These are phyloP conservation scores for Platysternon megacephalum DNA, from an alignment of 2,113 vertebrate genomes.

Conservation along the genomic window DNA sequence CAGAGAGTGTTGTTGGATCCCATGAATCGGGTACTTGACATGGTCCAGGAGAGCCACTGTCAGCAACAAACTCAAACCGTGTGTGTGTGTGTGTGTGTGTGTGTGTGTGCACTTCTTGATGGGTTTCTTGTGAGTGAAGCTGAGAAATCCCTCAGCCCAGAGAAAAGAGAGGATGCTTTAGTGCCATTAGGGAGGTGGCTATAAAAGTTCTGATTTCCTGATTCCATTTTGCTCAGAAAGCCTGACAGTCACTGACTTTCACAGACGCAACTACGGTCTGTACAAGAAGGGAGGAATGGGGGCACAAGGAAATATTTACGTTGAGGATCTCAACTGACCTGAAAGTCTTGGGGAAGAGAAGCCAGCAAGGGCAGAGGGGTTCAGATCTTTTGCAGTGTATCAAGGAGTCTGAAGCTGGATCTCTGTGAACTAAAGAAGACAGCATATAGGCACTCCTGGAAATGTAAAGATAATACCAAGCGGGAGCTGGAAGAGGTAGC, in stretches of 20 bases:
- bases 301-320: rapidly evolving
- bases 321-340: background rate
- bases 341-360: no score
- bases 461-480: no score
- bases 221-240: rapidly evolving
- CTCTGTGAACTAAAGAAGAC: background rate
- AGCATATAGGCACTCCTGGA: background rate
- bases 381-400: no score
- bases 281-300: background rate
- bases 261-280: background rate
- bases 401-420: background rate
- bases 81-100: no score
- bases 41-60: background rate
- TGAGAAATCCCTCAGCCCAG: background rate
- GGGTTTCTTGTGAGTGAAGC: rapidly evolving
- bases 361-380: no score
- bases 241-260: background rate
- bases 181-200: background rate
- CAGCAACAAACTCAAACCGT: background rate
- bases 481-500: background rate
- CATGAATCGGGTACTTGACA: no score
- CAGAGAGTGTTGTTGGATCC: background rate
- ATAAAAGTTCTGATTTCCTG: rapidly evolving
- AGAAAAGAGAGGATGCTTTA: background rate
- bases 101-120: background rate